Evolutionary conservation across 2,888 invertebrate genomes (phyloP).

Genomic region (Scrobipalpa costella): DNA sequence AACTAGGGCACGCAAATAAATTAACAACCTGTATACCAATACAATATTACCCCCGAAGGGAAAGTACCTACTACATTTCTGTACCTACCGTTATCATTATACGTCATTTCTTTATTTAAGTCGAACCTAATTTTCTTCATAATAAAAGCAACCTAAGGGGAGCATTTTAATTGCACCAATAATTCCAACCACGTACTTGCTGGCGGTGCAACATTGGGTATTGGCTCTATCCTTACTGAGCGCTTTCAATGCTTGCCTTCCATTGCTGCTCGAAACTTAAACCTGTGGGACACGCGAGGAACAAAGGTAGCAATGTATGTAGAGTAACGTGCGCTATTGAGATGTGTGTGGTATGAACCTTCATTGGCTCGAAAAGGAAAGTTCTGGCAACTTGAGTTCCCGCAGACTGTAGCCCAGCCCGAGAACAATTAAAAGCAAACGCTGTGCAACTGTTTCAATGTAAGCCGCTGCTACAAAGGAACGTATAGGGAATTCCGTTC

Average conservation of each 20-base stretch:
- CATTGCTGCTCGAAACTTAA: background rate
- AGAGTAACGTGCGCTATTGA: background rate
- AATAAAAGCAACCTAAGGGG: background rate
- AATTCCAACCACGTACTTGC: constrained; percentile 8
- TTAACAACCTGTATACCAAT: too few species aligned
- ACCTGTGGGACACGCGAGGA: background rate
- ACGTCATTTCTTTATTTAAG: too few species aligned
- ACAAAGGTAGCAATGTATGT: background rate
- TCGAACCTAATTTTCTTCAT: constrained; percentile 2
- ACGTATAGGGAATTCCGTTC: constrained; percentile 46
- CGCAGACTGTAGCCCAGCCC: constrained; percentile 36
- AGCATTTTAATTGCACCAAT: constrained; percentile 4
- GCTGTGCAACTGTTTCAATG: constrained; percentile 53
- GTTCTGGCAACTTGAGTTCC: constrained; percentile 37
- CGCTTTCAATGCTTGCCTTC: background rate
- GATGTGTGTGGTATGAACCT: constrained; percentile 31
- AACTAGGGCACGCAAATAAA: too few species aligned
- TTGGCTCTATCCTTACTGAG: background rate
- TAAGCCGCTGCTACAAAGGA: constrained; percentile 47
- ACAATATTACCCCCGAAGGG: too few species aligned
- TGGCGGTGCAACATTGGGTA: background rate
- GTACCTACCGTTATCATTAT: too few species aligned
- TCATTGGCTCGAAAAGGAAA: constrained; percentile 60
- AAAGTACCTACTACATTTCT: too few species aligned
- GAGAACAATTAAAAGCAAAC: constrained; percentile 61